Base-by-base conservation (phyloP, 2,113 vertebrate genomes). In the Brachyhypopomus occidentalis region DNA sequence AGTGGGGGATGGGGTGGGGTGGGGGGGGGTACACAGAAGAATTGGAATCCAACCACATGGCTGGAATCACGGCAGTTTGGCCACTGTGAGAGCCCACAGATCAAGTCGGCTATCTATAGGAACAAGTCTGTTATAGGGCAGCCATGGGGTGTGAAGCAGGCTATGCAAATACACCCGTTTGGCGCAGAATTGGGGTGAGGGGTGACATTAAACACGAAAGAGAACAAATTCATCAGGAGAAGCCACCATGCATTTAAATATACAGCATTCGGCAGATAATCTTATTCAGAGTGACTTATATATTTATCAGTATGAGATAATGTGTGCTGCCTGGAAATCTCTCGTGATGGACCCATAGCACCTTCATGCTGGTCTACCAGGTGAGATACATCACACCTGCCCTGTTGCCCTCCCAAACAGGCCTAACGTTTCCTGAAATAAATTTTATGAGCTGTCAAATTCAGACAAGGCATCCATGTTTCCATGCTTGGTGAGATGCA, bases 81-180 rank as follows among this genome's bases (percentile, higher is more conserved):
- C 45, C 45, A 8, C 14, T 12, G 64, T 1, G 30, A 23, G 64
- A 70, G 52, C 9, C 1, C 41, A 41, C 48, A 34, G 63, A 78
- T 78, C 9, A 38, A 0, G 27, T 78, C 56, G 34, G 41, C 34
- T 45, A 58, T 66, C 55, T 59, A 64, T 45, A 41, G 20, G 55
- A 66, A 27, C 7, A 17, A n/a, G 59, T 19, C 23, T 2, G 60
- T 76, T 64, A 48, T 38, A 36, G 76, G 66, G n/a, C 72, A 58
- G 34, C 52, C 56, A 30, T 30, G 56, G 4, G 72, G 63, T 69
- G 76, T 78, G 25, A 56, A 52, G 76, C 25, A 63, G 75, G 36
- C 5, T 9, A 23, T 25, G 73, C 58, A 75, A 38, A 62, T 27
- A 20, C n/a, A 25, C 1, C 36, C 17, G 25, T 7, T 12, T 60